Evolutionary conservation across 2,113 vertebrate genomes (phyloP), one percentile per base, ranked within the genome.

Genomic region (Andinoacara biseriatus): DNA sequence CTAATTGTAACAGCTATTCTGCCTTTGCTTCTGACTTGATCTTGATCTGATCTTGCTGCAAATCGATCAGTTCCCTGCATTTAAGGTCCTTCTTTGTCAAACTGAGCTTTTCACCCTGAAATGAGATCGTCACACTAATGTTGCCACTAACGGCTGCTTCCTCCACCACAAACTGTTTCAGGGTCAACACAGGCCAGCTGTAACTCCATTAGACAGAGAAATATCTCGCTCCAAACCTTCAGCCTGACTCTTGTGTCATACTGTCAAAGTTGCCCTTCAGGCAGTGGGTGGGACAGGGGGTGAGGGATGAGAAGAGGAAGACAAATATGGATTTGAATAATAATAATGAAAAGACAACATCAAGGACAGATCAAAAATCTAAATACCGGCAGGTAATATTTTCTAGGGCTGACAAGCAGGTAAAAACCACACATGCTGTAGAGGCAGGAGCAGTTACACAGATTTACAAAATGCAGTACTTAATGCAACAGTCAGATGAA

Each of bases 141-240:
- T 72, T 9, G 4, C 26, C n/a, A 29, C 60, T 58, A 20, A 78
- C 60, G 61, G 54, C 58, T 5, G 3, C 58, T 49, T 49, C 84
- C 58, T 81, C 58, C 75, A 77, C 89, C 22, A n/a, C 83, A 87
- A 86, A 90, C 85, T 58, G 69, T 87, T 86, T 84, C 89, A 90
- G 86, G 90, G 89, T 93, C 90, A 91, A 33, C 82, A 29, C 58
- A 89, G 83, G 82, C 57, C 83, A 78, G 80, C 75, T 81, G 38
- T 87, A 90, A 90, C 85, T 89, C 78, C 84, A 92, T 92, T 88
- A 92, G 80, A 91, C 74, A 59, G 84, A 90, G 67, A 85, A 93
- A 86, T 82, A 77, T n/a, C n/a, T n/a, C n/a, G 81, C 90, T 88
- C 83, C 74, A 29, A 80, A 61, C 84, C 89, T 76, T 7, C 82